Conservation (phyloP, 2,797 vertebrate genomes). For the Paramormyrops hopkinsi region DNA sequence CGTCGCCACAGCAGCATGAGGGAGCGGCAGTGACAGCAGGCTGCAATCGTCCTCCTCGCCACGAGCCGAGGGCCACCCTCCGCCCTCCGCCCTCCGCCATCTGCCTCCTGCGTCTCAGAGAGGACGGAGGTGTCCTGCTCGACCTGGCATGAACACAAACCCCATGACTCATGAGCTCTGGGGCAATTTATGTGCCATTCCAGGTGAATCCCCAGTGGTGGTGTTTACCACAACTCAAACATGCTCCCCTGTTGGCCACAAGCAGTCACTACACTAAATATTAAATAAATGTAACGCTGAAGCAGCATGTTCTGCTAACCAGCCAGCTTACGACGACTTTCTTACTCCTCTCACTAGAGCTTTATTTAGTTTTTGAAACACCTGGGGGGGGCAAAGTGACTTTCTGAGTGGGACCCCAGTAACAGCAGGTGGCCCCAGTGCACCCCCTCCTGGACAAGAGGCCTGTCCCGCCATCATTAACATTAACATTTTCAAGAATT, state of each 20-base stretch:
- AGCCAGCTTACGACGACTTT: neutral
- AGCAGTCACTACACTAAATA: neutral
- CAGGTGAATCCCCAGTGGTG: neutral
- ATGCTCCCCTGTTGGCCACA: neutral
- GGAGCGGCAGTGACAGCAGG: too few species aligned
- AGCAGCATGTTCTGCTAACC: neutral
- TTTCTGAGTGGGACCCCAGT: neutral
- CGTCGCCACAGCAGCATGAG: neutral
- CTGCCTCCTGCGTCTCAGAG: neutral
- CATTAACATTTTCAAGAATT: neutral
- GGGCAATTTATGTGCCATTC: neutral
- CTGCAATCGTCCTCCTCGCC: neutral
- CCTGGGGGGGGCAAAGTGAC: neutral
- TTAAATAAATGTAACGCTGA: neutral
- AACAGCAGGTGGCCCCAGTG: neutral
- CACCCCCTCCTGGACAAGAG: neutral
- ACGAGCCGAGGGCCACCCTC: neutral
- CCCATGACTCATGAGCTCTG: neutral
- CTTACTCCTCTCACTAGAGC: neutral
- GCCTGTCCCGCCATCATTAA: neutral
- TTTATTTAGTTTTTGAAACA: neutral
- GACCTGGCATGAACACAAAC: neutral
- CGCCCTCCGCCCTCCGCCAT: neutral
- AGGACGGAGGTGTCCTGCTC: neutral
- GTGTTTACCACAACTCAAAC: neutral